Conservation (phyloP, 2,888 invertebrate genomes). For the Saturnia japonica region DNA sequence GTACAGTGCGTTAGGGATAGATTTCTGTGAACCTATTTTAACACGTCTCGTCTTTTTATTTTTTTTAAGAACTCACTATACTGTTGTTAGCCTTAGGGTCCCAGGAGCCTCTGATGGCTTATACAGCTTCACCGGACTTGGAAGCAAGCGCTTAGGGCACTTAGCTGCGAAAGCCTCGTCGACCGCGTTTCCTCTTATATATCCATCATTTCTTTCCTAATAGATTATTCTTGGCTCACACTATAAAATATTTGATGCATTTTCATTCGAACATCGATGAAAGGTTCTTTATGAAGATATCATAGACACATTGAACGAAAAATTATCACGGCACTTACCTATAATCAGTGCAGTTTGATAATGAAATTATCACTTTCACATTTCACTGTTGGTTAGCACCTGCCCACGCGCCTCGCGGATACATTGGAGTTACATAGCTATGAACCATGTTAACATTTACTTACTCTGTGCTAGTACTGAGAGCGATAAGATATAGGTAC, state of each 20-base stretch:
- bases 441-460: conserved; percentile 20
- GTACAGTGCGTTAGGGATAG: too few species aligned
- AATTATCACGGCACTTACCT: conserved; percentile 30
- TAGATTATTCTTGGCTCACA: not conserved
- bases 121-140: too few species aligned
- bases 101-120: too few species aligned
- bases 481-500: conserved; percentile 12
- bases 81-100: too few species aligned
- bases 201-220: not conserved
- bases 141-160: too few species aligned
- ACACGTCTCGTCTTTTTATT: too few species aligned
- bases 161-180: too few species aligned
- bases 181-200: not conserved
- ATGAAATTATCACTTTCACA: conserved; percentile 38
- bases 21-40: too few species aligned
- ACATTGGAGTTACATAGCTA: not conserved
- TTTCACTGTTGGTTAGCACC: conserved; percentile 45
- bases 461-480: not conserved
- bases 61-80: too few species aligned
- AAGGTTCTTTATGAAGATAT: not conserved
- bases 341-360: conserved; percentile 33
- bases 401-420: conserved; percentile 43
- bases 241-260: not conserved
- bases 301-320: conserved; percentile 26
- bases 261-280: not conserved